A percentile compares a stretch with the other conserved stretches of the same genome.
Conservation (phyloP, 2,888 invertebrate genomes). For the Microctonus aethiopoides region DNA sequence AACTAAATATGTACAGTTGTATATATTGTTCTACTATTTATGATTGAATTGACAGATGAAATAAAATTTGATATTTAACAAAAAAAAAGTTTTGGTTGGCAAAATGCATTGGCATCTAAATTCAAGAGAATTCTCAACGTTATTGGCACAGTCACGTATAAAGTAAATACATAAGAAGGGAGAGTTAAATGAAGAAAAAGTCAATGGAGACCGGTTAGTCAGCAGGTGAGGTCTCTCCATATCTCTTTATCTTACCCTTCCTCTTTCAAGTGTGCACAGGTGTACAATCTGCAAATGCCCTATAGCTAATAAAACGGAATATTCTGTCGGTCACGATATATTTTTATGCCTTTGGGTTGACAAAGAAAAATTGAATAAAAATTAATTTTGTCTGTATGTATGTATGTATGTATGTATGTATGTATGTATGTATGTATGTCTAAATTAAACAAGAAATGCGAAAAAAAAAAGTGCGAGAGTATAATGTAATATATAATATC, state of each 20-base stretch:
- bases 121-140: not conserved
- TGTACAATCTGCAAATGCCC: slow-evolving; percentile 64
- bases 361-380: not conserved
- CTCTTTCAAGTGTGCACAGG: slow-evolving; percentile 51
- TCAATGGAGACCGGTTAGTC: slow-evolving; percentile 65
- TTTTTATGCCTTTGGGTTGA: no score
- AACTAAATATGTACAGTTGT: not conserved
- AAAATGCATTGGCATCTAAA: not conserved
- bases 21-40: no score
- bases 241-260: slow-evolving; percentile 40
- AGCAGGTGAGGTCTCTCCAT: slow-evolving; percentile 65
- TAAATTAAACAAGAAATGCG: slow-evolving; percentile 15
- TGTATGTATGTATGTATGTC: no score
- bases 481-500: slow-evolving; percentile 55
- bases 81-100: not conserved
- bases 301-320: slow-evolving; percentile 56
- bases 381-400: no score
- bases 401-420: no score
- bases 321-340: no score
- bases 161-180: slow-evolving; percentile 33
- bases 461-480: slow-evolving; percentile 38
- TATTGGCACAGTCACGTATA: slow-evolving; percentile 29
- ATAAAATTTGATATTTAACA: no score
- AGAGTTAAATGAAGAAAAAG: slow-evolving; percentile 61
- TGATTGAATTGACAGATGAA: no score